Conservation (phyloP, 1,140 invertebrate genomes). For the Drosophila prosaltans region DNA sequence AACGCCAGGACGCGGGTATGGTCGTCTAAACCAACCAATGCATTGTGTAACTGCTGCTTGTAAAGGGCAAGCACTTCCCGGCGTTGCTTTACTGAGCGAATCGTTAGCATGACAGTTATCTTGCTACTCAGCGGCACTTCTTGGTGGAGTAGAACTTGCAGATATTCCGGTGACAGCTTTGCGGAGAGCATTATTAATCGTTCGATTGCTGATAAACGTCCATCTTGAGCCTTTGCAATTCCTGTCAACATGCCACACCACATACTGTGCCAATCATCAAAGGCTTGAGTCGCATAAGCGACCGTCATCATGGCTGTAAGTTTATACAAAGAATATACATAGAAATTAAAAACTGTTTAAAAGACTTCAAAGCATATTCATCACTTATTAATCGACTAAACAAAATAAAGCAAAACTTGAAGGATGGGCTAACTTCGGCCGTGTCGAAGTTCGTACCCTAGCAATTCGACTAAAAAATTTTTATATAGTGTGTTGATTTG, state of each 20-base stretch:
- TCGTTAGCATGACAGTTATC: conserved; percentile 56
- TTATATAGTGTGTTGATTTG: too few relatives aligned
- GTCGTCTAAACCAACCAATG: conserved; percentile 56
- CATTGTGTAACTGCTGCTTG: conserved; percentile 24
- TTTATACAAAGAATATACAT: too few relatives aligned
- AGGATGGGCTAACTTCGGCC: too few relatives aligned
- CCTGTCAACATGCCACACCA: conserved; percentile 53
- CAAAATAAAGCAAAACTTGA: too few relatives aligned
- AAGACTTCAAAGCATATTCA: too few relatives aligned
- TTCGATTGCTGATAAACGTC: conserved; percentile 48
- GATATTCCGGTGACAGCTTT: conserved; percentile 44
- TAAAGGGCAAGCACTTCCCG: conserved; percentile 38
- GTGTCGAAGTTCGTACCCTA: too few relatives aligned
- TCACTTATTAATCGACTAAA: too few relatives aligned
- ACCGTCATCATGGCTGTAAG: conserved; percentile 37
- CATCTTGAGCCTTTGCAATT: conserved; percentile 22
- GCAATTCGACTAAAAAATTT: too few relatives aligned
- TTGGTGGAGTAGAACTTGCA: conserved; percentile 23
- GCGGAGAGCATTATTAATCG: conserved; percentile 58
- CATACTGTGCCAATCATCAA: conserved; percentile 42
- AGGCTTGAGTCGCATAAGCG: conserved; percentile 25
- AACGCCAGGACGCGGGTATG: conserved; percentile 85
- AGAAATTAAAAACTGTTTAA: too few relatives aligned
- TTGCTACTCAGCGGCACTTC: conserved; percentile 55
- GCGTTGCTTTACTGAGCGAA: conserved; percentile 48